Evolutionary conservation across 2,113 vertebrate genomes (phyloP), one percentile per base, ranked within the genome.

Genomic region (Turnix velox): DNA sequence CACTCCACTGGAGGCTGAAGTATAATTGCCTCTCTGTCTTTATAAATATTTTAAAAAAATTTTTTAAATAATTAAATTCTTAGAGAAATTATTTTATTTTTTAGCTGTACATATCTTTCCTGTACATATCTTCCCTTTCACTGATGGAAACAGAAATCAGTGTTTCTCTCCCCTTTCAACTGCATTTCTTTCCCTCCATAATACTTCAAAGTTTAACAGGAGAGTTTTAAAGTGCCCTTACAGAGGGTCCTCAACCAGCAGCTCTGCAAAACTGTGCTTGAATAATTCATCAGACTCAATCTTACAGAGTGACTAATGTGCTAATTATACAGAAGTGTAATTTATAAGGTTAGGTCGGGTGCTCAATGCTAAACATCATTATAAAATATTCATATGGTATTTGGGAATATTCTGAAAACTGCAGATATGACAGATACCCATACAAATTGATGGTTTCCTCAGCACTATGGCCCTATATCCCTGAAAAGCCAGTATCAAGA

Each of bases 281-380:
- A 98, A 98, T 98, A 97, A 98, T 98, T 98, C 93, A 97, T 97
- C 84, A 95, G 95, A 88, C 79, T 97, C 96, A 94, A 92, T 97
- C 96, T 98, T 96, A 96, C 94, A 84, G 86, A 97, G 96, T 97
- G 95, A 97, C 97, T 97, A 97, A 98, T 96, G 96, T 97, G 96
- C 93, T 98, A 98, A 98, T 98, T 98, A 97, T 97, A 93, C 90
- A 96, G 96, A 97, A 87, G 84, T 97, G 88, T 97, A 59, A 96
- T 97, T 97, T 97, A 95, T 94, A 97, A 97, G 97, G 96, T 97
- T 98, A 94, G 80, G 90, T 90, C 48, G 39, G 73, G 80, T 97
- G 55, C 89, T 97, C 91, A 92, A 76, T 96, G 90, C 86, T 97
- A 97, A 98, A 95, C 95, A 97, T 94, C 77, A 88, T 72, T 91